These are phyloP conservation scores for Natrix natrix DNA, from an alignment of 2,797 vertebrate genomes.

Conservation along the genomic window DNA sequence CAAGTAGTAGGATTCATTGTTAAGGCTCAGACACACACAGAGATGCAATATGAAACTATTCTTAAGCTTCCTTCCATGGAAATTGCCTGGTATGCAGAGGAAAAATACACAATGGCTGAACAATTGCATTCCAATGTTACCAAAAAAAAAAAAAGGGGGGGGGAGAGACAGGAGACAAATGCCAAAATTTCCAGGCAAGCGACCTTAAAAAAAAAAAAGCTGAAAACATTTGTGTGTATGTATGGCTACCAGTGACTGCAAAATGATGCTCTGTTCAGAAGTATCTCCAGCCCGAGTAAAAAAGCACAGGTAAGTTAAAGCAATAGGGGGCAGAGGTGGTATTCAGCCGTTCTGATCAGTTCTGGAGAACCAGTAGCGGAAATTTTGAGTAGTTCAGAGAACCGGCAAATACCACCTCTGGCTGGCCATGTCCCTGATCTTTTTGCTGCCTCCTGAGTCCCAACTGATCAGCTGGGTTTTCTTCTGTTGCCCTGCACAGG, in stretches of 20 bases:
- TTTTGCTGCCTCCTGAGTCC: too few relatives aligned
- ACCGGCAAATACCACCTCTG: too few relatives aligned
- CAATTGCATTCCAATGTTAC: slow-evolving; percentile 56
- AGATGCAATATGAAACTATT: slow-evolving; percentile 48
- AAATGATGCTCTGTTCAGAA: background rate
- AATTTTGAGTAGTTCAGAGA: too few relatives aligned
- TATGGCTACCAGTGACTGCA: background rate
- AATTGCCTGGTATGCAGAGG: slow-evolving; percentile 55
- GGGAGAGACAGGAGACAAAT: slow-evolving; percentile 18
- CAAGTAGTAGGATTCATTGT: slow-evolving; percentile 41
- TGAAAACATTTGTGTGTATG: background rate
- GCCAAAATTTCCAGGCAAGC: slow-evolving; percentile 37
- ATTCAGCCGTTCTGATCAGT: too few relatives aligned
- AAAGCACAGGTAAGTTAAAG: background rate
- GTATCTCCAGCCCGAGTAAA: background rate
- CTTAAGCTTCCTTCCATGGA: slow-evolving; percentile 55
- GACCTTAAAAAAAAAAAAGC: background rate
- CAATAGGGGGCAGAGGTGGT: background rate
- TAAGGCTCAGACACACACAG: slow-evolving; percentile 24
- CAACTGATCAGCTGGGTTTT: too few relatives aligned
- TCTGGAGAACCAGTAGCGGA: too few relatives aligned
- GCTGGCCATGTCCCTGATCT: too few relatives aligned
- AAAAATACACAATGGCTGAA: slow-evolving; percentile 52
- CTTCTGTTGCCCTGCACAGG: too few relatives aligned
- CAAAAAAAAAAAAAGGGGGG: slow-evolving; percentile 6